Evolutionary conservation across 2,797 vertebrate genomes (phyloP), one percentile per base, ranked within the genome.

Genomic region (Sternarchorhynchus goeldii): DNA sequence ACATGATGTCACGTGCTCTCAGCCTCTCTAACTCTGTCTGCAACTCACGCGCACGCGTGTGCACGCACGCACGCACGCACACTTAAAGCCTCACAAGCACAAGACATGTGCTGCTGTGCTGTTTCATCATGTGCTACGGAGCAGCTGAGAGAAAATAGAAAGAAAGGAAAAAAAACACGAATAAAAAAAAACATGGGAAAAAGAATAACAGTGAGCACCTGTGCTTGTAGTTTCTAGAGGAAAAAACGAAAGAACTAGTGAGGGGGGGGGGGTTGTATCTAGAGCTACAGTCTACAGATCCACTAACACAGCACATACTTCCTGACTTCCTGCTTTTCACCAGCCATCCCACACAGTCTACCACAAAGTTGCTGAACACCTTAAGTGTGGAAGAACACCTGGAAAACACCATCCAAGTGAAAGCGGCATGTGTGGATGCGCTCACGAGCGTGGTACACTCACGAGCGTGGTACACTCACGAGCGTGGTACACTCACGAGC

Each of bases 1-100:
- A 55, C 67, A 68, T 41, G 64, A 68, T 29, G 25, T 25, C 36
- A 67, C 65, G 45, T 67, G 65, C 39, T 67, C 36, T 67, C n/a
- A 10, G 7, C 65, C 21, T 25, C n/a, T 25, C 5, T 65, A 4
- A 17, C 31, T 17, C 14, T 29, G 10, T 10, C 17, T 25, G 20
- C 10, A 12, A 21, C 25, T 25, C 25, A n/a, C 5, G 1, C 25
- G 1, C 25, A 25, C 25, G 25, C 25, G 25, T 25, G 25, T 25
- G 83, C 82, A 83, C 82, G 84, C 77, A 84, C 78, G 88, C 77
- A 45, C 69, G 45, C 50, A 73, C 53, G 17, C 53, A 20, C 14
- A 18, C 5, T 4, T 12, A 16, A 20, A 59, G n/a, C 21, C 21
- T 18, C 20, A 53, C 34, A 59, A 41, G 53, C n/a, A 62, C 45